Percentiles rank a stretch among this genome's conserved stretches.
phyloP scores from a whole-genome alignment of 1,140 invertebrate species.

The Macrotrachela quadricornifera region DNA sequence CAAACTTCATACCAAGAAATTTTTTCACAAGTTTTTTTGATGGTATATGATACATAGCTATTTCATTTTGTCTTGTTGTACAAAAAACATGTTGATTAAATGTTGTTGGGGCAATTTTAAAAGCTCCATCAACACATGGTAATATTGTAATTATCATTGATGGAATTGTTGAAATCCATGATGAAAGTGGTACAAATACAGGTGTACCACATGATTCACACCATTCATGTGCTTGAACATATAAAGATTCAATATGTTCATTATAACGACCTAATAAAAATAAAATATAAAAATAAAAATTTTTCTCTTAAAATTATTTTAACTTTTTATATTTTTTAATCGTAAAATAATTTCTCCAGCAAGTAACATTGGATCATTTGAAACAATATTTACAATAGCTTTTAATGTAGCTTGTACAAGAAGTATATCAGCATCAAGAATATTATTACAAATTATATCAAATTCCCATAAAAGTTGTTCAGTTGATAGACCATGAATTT shows the following conservation, averaged over 20 bases:
- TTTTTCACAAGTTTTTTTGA: constrained; percentile 54
- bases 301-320: no score
- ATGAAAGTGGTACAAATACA: constrained; percentile 56
- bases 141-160: constrained; percentile 40
- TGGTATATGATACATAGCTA: constrained; percentile 62
- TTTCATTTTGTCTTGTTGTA: constrained; percentile 41
- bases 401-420: constrained; percentile 56
- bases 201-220: constrained; percentile 58
- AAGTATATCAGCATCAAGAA: constrained; percentile 57
- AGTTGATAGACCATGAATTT: constrained; percentile 57
- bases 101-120: constrained; percentile 38
- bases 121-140: constrained; percentile 14
- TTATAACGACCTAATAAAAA: constrained; percentile 13
- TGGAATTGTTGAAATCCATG: constrained; percentile 49
- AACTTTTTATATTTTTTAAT: background rate
- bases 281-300: no score
- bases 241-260: constrained; percentile 29
- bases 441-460: constrained; percentile 46
- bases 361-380: constrained; percentile 54
- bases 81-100: constrained; percentile 53
- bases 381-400: constrained; percentile 54
- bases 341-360: constrained; percentile 45
- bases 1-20: constrained; percentile 35
- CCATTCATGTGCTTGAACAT: constrained; percentile 53
- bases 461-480: constrained; percentile 56